Evolutionary conservation across 2,113 vertebrate species (phyloP), one percentile per base, ranked within the genome.

Genomic region (Toxotes chatareus): DNA sequence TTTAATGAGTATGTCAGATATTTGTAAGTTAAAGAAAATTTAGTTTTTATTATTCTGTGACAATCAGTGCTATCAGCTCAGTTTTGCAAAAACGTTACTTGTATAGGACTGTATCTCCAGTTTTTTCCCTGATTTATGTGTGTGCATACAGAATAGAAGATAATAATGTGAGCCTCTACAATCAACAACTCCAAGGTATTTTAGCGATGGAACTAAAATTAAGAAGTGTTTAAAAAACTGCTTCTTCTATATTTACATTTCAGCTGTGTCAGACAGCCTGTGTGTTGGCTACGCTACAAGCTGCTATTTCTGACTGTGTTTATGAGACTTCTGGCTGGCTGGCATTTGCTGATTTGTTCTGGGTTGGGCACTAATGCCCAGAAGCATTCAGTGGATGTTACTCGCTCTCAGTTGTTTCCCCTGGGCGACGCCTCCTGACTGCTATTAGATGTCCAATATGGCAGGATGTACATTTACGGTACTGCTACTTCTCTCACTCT

Each of bases 241-340:
- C 53, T 65, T 1, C 62, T 7, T 85, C n/a, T 79, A n/a, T 63
- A 69, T 86, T 83, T 79, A 76, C 53, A 51, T 80, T 79, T 76
- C 57, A 63, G 49, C 76, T 65, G 47, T 61, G 82, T 61, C 57
- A 77, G 65, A 46, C 73, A 53, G 70, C n/a, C 36, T 32, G 32
- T 16, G 10, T 74, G 62, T 70, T 86, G 76, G 73, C 73, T 81
- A 73, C 27, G 34, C 57, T 38, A 23, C 34, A 5, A 14, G 83
- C 75, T 85, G 79, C 85, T 90, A 88, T 93, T 93, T 87, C 81
- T 85, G 83, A 83, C 77, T 19, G 40, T 88, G 89, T 87, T 88
- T 91, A 86, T 85, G 78, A 87, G 85, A 56, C 53, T 72, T 71
- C 78, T 79, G 73, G 64, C 62, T 63, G 81, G 75, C 59, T 83